Evolutionary conservation across 1,140 invertebrate species (phyloP).

Genomic region (Melipona quadrifasciata): DNA sequence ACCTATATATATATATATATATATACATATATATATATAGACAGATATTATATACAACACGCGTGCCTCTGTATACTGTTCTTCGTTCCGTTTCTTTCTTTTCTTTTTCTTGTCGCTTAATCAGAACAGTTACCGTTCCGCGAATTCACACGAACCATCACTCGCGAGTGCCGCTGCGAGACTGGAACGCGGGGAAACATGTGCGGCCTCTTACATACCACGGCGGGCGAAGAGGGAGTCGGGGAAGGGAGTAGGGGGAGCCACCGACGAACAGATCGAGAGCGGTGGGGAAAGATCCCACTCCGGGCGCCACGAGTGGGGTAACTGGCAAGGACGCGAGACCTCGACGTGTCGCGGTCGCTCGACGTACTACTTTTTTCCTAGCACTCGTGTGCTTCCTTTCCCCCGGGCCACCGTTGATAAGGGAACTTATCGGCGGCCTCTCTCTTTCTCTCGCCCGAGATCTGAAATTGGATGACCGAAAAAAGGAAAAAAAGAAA

Average conservation of each 20-base stretch:
- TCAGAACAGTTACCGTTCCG: slow-evolving; percentile 9
- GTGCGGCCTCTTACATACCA: slow-evolving; percentile 77
- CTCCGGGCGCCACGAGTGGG: slow-evolving; percentile 17
- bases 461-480: not conserved
- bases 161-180: slow-evolving; percentile 79
- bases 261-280: slow-evolving; percentile 1
- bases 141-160: slow-evolving; percentile 63
- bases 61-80: slow-evolving; percentile 42
- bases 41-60: slow-evolving; percentile 30
- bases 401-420: slow-evolving; percentile 6
- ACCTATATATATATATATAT: slow-evolving; percentile 17
- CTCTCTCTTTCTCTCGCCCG: not conserved
- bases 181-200: slow-evolving; percentile 79
- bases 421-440: slow-evolving; percentile 28
- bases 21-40: slow-evolving; percentile 10
- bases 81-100: slow-evolving; percentile 41
- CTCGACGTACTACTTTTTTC: slow-evolving; percentile 36
- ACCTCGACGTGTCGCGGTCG: slow-evolving; percentile 56
- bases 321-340: slow-evolving; percentile 68
- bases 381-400: slow-evolving; percentile 3
- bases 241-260: slow-evolving; percentile 27
- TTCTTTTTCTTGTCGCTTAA: not conserved
- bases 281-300: slow-evolving; percentile 41
- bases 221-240: slow-evolving; percentile 36
- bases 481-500: not conserved